Conservation (phyloP, 2,888 invertebrate genomes). For the Metallyticus violacea region DNA sequence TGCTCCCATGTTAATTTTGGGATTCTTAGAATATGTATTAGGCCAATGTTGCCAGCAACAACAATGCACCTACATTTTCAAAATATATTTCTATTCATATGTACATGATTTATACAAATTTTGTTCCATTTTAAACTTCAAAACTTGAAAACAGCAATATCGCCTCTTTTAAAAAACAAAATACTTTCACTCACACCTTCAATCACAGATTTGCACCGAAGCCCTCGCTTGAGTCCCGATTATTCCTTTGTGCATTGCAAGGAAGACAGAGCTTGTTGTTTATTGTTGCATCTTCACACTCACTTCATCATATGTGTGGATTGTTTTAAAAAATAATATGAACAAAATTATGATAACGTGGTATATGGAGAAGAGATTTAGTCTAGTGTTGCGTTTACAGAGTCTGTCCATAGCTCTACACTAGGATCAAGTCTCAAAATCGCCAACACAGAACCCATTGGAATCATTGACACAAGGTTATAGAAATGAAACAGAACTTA, state of each 20-base stretch:
- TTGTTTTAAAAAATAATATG: slow-evolving; percentile 20
- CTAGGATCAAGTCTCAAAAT: not conserved
- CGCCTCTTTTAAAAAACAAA: slow-evolving; percentile 24
- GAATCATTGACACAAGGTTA: not conserved
- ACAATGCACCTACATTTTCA: slow-evolving; percentile 30
- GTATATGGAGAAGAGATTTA: slow-evolving; percentile 1
- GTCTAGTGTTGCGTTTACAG: not conserved
- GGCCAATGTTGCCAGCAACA: slow-evolving; percentile 17
- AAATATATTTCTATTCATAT: slow-evolving; percentile 33
- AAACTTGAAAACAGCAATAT: not conserved
- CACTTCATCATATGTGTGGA: not conserved
- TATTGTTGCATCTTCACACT: slow-evolving; percentile 1
- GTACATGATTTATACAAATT: slow-evolving; percentile 30
- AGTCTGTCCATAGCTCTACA: slow-evolving; percentile 18
- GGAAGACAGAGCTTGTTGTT: slow-evolving; percentile 30
- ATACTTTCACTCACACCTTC: slow-evolving; percentile 30
- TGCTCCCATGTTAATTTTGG: not conserved
- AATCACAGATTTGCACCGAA: slow-evolving; percentile 29
- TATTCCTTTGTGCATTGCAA: slow-evolving; percentile 29
- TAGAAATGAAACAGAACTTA: not conserved
- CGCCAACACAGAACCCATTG: not conserved
- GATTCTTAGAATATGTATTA: not conserved
- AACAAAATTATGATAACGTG: slow-evolving; percentile 13
- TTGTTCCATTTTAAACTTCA: slow-evolving; percentile 23
- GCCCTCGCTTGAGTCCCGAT: slow-evolving; percentile 27